Evolutionary conservation across 2,113 vertebrate genomes (phyloP), one percentile per base, ranked within the genome.

Genomic region (Oenanthe oenanthe): DNA sequence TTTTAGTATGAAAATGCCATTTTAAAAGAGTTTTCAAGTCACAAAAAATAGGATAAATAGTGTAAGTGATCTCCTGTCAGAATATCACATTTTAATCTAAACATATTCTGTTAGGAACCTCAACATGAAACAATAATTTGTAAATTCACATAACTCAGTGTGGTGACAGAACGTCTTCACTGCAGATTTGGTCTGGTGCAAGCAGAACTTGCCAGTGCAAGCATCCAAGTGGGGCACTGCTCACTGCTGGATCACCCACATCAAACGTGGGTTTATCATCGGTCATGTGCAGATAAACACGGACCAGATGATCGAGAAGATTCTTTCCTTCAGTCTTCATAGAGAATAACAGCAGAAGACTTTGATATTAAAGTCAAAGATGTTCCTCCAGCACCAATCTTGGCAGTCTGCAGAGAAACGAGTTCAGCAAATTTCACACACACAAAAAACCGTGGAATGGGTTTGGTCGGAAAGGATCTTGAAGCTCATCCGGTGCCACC

Each of bases 341-440:
- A 25, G 18, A n/a, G 47, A 50, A 12, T 63, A 74, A 56, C 36
- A 26, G 48, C 15, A 28, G 3, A 70, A 84, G 40, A 13, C 25
- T 83, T 45, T 40, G 58, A 36, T 63, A 81, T 19, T 0, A 11
- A 58, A 43, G 24, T 7, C 19, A 25, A 12, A 57, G 20, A 4
- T 17, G 36, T 15, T 40, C 4, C 17, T 26, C 26, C 73, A 48
- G 42, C 77, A 42, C 19, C 36, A 17, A 3, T 13, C n/a, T 47
- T 40, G 63, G 54, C 32, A 26, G 45, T 28, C 3, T 8, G 38
- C 40, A 21, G 43, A 11, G 42, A 29, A 45, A 40, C 0, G 1
- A 58, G 43, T 4, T 34, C 42, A 31, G 56, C 3, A 0, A 34
- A 34, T 31, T 62, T 42, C 54, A 68, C 25, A 22, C 12, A 38